Conservation (phyloP, 2,797 vertebrate genomes). For the Furcifer pardalis region DNA sequence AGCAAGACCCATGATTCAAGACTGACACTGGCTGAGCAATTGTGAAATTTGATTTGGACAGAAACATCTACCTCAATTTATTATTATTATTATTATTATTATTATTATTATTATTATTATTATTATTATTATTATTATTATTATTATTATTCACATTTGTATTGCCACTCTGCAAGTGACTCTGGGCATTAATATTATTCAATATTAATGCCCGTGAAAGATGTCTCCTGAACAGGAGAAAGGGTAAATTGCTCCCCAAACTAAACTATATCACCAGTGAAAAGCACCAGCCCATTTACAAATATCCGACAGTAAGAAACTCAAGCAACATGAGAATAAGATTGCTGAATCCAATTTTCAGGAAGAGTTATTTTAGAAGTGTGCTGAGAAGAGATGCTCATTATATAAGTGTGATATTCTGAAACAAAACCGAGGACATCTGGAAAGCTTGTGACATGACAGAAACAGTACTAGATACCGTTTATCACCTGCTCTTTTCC, state of each 20-base stretch:
- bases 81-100: too few relatives aligned
- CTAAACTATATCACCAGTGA: neutral
- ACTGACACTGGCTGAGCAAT: neutral
- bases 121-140: too few relatives aligned
- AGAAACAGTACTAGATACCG: slow-evolving; percentile 29
- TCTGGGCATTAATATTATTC: too few relatives aligned
- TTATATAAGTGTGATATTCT: neutral
- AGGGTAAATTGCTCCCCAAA: neutral
- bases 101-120: too few relatives aligned
- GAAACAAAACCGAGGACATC: neutral
- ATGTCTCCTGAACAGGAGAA: neutral
- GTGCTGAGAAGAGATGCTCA: neutral
- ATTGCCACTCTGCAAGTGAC: too few relatives aligned
- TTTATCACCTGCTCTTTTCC: slow-evolving; percentile 13
- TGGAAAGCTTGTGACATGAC: slow-evolving; percentile 18
- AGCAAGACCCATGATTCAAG: neutral
- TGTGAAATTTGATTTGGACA: neutral
- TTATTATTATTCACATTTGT: too few relatives aligned
- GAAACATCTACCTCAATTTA: neutral
- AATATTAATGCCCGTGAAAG: neutral
- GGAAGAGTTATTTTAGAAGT: neutral
- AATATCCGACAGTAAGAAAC: neutral
- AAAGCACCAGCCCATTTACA: slow-evolving; percentile 9
- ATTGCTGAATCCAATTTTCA: slow-evolving; percentile 1
- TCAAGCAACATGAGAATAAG: neutral